Evolutionary conservation across 2,113 vertebrate genomes (phyloP), one percentile per base, ranked within the genome.

Genomic region (Lota lota): DNA sequence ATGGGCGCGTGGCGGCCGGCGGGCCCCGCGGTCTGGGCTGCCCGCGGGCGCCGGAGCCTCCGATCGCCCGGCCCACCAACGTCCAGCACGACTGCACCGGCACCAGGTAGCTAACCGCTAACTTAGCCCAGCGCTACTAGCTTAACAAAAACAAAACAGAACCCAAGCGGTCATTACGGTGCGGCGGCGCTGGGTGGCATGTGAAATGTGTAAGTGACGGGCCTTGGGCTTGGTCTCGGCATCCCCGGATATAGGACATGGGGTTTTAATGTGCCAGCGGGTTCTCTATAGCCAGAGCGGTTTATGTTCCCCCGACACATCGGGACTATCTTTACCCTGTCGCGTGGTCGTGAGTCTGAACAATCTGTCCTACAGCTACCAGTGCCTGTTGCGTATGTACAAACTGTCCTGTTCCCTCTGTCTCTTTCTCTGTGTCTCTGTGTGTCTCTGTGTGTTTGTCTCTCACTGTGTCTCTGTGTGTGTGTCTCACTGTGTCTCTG

Each of bases 11-110:
- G 6, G 54, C 81, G 15, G 83, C 88, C 11, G 59, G 69, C 1
- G 88, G 84, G 7, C 79, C 64, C 1, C 72, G 67, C 36, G 73
- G 69, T 22, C 73, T 70, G 66, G 88, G 88, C 68, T 89, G 88
- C 70, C 79, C 82, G 0, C 68, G 3, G 24, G 50, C 0, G 57
- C 68, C 72, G 40, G 40, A 0, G 14, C 64, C 24, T 59, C 79
- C 40, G 20, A 3, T 2, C 11, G 19, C 59, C 20, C n/a, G 68
- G 21, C 33, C 76, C 0, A 3, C 18, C 1, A 8, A 54, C 19
- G 5, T 11, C 14, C 78, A 60, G 61, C 68, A 78, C 0, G 69
- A 77, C 62, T 91, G 91, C 79, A 4, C 61, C 28, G 79, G 76
- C 66, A 81, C 76, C 72, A 91, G 91, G 91, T 91, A 47, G 40